Evolutionary conservation across 2,888 invertebrate genomes (phyloP), one percentile per base, ranked within the genome.

Genomic region (Agrenia bidenticulata): DNA sequence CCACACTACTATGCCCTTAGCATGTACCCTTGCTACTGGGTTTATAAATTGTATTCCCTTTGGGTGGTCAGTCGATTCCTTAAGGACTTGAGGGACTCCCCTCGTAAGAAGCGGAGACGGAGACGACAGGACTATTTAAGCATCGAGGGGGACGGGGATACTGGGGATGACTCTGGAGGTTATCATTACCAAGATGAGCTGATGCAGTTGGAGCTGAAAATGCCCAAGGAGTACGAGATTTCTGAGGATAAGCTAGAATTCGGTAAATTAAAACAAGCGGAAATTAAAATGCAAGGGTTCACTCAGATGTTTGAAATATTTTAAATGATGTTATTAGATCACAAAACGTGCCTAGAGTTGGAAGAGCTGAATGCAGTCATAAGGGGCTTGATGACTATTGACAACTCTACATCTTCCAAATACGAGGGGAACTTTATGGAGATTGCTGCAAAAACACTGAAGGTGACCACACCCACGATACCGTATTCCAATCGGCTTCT

Each of bases 371-470:
- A 17, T 7, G 24, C 51, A 21, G 26, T 51, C 11, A 51, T 51
- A 13, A 4, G 51, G 11, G 51, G 51, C 21, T 51, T 51, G 24
- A 4, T 51, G 4, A 4, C 4, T 32, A 32, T 11, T 11, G 32
- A 32, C 32, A 32, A 11, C 32, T 11, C 32, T 32, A 15, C 7
- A 5, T 45, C 45, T 21, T 19, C 45, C 5, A 19, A n/a, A 21
- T 7, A 15, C 23, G 55, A 55, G 24, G 26, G 55, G 9, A 37
- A 26, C 4, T 32, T 55, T 27, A 32, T 32, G 7, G n/a, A n/a
- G 4, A 23, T 57, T 15, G 42, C 57, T 41, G 39, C 21, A n/a
- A 57, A 57, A 41, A 57, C 57, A 19, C 26, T 57, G n/a, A 57
- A 57, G 37, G 57, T 57, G 21, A 57, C 57, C 2, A 41, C 57